Percentiles rank a stretch among this genome's conserved stretches.
phyloP scores from a whole-genome alignment of 2,113 vertebrate genomes.

The Toxotes jaculatrix region DNA sequence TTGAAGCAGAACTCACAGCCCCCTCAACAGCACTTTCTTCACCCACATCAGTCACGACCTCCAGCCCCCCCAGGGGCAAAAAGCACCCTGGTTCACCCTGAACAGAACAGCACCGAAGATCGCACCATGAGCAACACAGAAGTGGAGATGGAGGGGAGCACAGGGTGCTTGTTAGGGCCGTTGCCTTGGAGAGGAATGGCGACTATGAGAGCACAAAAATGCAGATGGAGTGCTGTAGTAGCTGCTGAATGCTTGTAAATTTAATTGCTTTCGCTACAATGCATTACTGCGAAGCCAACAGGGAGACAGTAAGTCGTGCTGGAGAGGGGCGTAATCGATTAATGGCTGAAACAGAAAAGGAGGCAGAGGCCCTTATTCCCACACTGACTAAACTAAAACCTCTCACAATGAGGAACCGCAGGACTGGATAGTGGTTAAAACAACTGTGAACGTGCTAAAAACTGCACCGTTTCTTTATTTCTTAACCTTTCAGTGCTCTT shows the following conservation, averaged over 20 bases:
- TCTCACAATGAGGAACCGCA: neutral
- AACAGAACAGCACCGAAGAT: conserved; percentile 7
- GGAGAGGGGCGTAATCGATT: conserved; percentile 54
- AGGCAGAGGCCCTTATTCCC: conserved; percentile 32
- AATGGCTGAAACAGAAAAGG: conserved; percentile 44
- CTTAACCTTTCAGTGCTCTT: neutral
- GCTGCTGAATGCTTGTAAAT: conserved; percentile 71
- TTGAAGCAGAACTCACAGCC: conserved; percentile 20
- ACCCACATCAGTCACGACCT: conserved; percentile 53
- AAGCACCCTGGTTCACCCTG: conserved; percentile 7
- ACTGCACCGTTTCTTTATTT: neutral
- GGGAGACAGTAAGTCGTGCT: conserved; percentile 44
- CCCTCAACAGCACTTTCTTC: conserved; percentile 47
- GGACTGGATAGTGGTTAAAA: neutral
- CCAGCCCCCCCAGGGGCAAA: neutral
- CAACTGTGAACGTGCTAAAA: neutral
- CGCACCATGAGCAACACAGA: neutral
- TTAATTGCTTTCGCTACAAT: conserved; percentile 61
- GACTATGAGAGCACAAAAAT: neutral
- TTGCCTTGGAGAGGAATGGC: conserved; percentile 25
- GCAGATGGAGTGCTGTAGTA: conserved; percentile 40
- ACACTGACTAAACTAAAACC: conserved; percentile 44
- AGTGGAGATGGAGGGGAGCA: neutral
- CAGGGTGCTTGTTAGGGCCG: conserved; percentile 2
- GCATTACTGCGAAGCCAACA: conserved; percentile 53